Percentiles rank a stretch among this genome's conserved stretches.
Conservation (phyloP, 1,140 invertebrate species). For the Ostrea edulis region DNA sequence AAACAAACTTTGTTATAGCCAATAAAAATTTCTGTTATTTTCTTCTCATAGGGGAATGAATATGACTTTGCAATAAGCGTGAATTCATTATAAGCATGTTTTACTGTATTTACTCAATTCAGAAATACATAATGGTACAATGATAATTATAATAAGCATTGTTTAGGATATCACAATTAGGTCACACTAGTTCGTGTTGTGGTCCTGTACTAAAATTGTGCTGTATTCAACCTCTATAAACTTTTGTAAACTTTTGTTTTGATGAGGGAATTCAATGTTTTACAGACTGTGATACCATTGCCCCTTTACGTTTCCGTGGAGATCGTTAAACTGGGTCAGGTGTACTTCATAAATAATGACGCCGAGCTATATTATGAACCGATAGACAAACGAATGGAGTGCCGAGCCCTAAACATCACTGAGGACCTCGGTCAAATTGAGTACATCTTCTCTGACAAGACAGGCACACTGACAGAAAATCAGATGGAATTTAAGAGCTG, state of each 20-base stretch:
- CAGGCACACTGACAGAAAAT: conserved; percentile 98
- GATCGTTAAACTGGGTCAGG: conserved; percentile 96
- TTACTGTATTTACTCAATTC: neutral
- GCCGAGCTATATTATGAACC: conserved; percentile 89
- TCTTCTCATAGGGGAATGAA: too few relatives aligned
- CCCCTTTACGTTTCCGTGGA: conserved; percentile 98
- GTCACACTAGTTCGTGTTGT: too few relatives aligned
- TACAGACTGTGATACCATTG: conserved; percentile 96
- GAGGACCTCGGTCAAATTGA: conserved; percentile 97
- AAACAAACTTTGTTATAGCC: too few relatives aligned
- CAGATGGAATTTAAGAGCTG: conserved; percentile 96
- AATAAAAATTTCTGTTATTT: too few relatives aligned
- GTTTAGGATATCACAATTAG: too few relatives aligned
- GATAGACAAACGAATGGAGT: conserved; percentile 93
- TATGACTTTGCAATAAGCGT: neutral
- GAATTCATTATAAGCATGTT: neutral
- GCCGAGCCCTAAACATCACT: conserved; percentile 96
- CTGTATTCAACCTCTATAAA: too few relatives aligned
- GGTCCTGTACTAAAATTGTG: too few relatives aligned
- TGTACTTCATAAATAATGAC: conserved; percentile 97
- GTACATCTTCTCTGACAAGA: conserved; percentile 98
- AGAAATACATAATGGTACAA: too few relatives aligned
- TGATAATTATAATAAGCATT: too few relatives aligned
- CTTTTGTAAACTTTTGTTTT: too few relatives aligned
- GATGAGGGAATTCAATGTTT: neutral